Evolutionary conservation across 2,113 vertebrate species (phyloP).

Genomic region (Hystrix brachyura): DNA sequence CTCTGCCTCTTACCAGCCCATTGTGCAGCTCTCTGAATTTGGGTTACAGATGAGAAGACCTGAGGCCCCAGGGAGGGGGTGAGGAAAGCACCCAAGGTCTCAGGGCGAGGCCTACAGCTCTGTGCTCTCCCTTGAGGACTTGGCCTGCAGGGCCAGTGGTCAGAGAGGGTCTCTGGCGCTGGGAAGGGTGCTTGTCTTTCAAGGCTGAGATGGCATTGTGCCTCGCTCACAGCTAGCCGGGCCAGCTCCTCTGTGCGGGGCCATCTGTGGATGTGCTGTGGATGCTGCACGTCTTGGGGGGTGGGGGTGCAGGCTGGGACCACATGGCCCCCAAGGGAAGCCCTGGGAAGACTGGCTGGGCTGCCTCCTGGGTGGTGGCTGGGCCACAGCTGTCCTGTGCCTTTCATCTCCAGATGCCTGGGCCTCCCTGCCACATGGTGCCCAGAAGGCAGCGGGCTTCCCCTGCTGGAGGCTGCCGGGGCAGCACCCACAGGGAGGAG

Average conservation of each 20-base stretch:
- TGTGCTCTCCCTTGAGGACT: not conserved
- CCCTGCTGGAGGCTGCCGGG: not conserved
- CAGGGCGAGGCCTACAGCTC: accelerated
- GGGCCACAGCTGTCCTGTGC: not conserved
- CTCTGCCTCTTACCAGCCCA: not conserved
- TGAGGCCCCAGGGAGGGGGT: not conserved
- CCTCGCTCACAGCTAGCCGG: not conserved
- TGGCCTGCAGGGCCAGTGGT: not conserved
- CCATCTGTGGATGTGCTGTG: accelerated
- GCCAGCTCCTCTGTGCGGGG: not conserved
- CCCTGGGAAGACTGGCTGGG: not conserved
- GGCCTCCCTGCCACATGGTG: slow-evolving; percentile 60
- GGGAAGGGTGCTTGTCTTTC: not conserved
- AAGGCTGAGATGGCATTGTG: not conserved
- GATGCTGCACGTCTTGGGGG: not conserved
- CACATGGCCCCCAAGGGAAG: slow-evolving; percentile 3
- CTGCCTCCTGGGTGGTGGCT: not conserved
- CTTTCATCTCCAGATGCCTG: slow-evolving; percentile 65
- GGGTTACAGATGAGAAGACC: not conserved
- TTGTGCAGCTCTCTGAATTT: not conserved
- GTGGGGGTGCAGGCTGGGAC: not conserved
- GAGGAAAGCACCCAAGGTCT: not conserved
- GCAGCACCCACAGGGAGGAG: not conserved
- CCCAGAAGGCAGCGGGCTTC: slow-evolving; percentile 45
- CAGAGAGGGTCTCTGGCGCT: not conserved